Conservation (phyloP, 2,797 vertebrate species). For the Mus caroli region DNA sequence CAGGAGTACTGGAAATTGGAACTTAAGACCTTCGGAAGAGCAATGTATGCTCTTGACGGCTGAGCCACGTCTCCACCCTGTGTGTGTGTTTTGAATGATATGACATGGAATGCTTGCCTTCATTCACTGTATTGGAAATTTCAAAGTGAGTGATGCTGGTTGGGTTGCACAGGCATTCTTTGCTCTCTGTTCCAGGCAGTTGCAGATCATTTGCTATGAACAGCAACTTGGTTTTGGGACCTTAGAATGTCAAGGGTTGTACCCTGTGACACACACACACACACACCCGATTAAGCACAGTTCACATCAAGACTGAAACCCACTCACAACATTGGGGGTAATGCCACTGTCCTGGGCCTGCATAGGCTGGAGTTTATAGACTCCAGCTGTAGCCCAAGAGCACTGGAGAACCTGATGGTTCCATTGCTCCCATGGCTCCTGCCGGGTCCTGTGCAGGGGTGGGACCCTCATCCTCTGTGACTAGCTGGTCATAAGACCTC, state of each 20-base stretch:
- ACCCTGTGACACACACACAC: too few species aligned
- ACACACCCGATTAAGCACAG: background rate
- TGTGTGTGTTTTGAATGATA: background rate
- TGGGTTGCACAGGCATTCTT: background rate
- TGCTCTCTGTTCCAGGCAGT: background rate
- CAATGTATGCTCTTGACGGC: background rate
- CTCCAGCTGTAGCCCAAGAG: background rate
- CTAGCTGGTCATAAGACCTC: background rate
- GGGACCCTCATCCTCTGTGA: background rate
- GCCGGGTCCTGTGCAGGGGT: accelerated
- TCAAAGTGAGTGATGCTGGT: background rate
- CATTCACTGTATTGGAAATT: background rate
- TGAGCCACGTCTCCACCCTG: background rate
- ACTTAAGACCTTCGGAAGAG: background rate
- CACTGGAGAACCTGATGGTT: background rate
- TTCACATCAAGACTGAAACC: background rate
- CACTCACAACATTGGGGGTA: accelerated
- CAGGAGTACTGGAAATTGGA: background rate
- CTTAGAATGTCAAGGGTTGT: background rate
- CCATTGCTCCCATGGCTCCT: too few species aligned
- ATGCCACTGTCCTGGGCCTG: too few species aligned
- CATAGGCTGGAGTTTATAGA: background rate
- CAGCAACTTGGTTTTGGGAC: background rate
- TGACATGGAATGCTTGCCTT: background rate
- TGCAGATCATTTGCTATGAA: background rate